A percentile compares a stretch with the other conserved stretches of the same genome.
Conservation (phyloP, 2,797 vertebrate genomes). For the Macrochelys suwanniensis region DNA sequence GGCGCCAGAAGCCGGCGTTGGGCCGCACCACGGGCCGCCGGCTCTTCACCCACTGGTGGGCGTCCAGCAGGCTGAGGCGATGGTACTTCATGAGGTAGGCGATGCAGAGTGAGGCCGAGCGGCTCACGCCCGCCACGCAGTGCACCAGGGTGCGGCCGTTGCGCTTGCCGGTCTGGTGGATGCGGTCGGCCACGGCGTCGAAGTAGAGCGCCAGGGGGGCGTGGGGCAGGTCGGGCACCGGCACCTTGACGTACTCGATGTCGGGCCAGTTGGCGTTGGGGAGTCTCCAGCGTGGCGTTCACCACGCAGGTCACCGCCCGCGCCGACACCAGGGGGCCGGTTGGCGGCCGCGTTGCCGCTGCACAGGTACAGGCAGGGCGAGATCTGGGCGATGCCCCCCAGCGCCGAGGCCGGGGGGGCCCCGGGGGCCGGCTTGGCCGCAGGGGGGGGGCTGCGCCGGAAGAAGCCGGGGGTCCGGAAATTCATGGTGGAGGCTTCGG, state of each 20-base stretch:
- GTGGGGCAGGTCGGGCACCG: constrained; percentile 77
- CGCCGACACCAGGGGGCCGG: constrained; percentile 50
- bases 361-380: constrained; percentile 58
- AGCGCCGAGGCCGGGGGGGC: constrained; percentile 61
- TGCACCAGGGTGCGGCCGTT: constrained; percentile 89
- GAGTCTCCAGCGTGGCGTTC: constrained; percentile 62
- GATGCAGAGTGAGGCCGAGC: constrained; percentile 89
- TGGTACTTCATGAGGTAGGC: constrained; percentile 93
- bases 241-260: constrained; percentile 69
- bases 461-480: constrained; percentile 89
- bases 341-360: constrained; percentile 61
- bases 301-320: constrained; percentile 60
- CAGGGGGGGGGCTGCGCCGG: constrained; percentile 71
- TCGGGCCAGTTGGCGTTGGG: constrained; percentile 74
- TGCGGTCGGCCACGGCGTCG: constrained; percentile 79
- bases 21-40: constrained; percentile 89
- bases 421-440: constrained; percentile 11
- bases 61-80: constrained; percentile 89
- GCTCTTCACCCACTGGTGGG: constrained; percentile 90
- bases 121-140: constrained; percentile 89
- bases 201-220: constrained; percentile 81
- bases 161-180: constrained; percentile 88
- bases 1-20: constrained; percentile 91
- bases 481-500: constrained; percentile 81
- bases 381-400: constrained; percentile 83